Conservation (phyloP, 2,797 vertebrate genomes). For the Margarornis squamiger region DNA sequence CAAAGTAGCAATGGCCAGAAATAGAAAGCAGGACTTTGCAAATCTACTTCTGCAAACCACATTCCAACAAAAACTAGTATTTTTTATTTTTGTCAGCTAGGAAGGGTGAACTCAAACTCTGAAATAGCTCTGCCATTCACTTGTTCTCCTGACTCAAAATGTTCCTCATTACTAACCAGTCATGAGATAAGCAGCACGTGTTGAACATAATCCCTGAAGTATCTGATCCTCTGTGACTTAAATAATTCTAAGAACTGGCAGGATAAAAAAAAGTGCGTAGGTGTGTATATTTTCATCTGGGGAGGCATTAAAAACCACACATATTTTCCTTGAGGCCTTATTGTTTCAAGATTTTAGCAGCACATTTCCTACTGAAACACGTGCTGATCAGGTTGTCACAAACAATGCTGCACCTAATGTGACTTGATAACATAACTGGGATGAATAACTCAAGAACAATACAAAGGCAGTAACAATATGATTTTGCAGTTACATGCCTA, state of each 20-base stretch:
- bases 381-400: background rate
- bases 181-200: background rate
- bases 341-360: background rate
- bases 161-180: background rate
- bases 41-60: background rate
- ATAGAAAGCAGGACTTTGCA: background rate
- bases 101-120: background rate
- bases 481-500: background rate
- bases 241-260: conserved; percentile 9
- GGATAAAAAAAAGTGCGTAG: background rate
- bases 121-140: background rate
- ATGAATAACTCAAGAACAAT: background rate
- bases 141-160: background rate
- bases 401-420: background rate
- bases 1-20: background rate
- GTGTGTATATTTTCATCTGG: background rate
- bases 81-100: background rate
- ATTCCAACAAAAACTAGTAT: background rate
- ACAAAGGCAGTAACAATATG: background rate
- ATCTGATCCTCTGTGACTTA: background rate
- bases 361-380: background rate
- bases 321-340: background rate
- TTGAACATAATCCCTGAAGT: background rate
- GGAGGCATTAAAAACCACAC: background rate
- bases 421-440: background rate